Base-by-base conservation (phyloP, 2,888 invertebrate species). In the Orthosia gracilis region DNA sequence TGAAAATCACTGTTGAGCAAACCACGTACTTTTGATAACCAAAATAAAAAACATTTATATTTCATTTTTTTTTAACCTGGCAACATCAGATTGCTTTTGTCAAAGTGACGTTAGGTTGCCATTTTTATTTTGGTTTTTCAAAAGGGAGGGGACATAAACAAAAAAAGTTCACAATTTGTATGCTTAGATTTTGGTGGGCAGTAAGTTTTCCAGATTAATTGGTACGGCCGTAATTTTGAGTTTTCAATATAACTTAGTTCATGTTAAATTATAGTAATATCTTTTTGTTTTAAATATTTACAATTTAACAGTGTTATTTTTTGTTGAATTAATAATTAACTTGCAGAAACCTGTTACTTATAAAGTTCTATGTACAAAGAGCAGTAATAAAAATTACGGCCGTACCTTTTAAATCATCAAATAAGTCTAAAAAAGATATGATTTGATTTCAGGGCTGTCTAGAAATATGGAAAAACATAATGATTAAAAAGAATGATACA, bases 151-250 rank as follows among this genome's bases (percentile, higher is more conserved):
- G 71, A 61, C 45, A 71, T 67, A 73, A 62, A 75, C 21, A 74
- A 73, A 77, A 76, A 31, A 63, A 65, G 62, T 80, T 79, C 52
- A 73, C 59, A 80, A 76, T 79, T 78, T 81, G 84, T 57, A 82
- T 85, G 85, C 67, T 78, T 80, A 74, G 83, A 85, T 87, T 83
- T 88, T 87, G 89, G 89, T 89, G 89, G 89, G 89, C 78, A 78
- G 76, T 76, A 82, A 75, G 82, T 84, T 81, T 87, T 80, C 62
- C 55, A 70, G 80, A 77, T 74, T 77, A 63, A 63, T 31, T 80
- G 73, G 80, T 81, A 85, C 58, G 76, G 71, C 73, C 74, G 49
- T 73, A 78, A 69, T 65, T 55, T 15, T 63, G 49, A 50, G 3
- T 13, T 57, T n/a, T 17, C 7, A 26, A 62, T 67, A 21, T 50